Percentiles rank a stretch among this genome's conserved stretches.
phyloP scores from a whole-genome alignment of 2,888 invertebrate species.

The Zaprionus obscuricornis region DNA sequence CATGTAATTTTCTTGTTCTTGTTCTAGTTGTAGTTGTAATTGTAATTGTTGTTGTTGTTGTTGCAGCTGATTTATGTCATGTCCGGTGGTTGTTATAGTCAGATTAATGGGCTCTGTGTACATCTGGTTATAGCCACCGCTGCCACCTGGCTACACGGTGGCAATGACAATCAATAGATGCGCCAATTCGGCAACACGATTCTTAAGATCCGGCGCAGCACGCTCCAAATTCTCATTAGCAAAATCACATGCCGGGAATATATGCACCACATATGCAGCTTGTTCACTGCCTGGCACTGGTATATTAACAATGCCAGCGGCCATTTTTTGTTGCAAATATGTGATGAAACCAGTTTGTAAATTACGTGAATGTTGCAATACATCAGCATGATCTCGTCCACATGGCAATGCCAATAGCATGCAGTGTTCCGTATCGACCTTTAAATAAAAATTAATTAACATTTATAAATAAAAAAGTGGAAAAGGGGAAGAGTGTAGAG shows the following conservation, averaged over 20 bases:
- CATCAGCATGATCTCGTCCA: conserved; percentile 96
- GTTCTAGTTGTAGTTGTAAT: conserved; percentile 9
- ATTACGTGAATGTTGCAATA: conserved; percentile 95
- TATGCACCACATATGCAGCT: conserved; percentile 98
- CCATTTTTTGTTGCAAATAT: conserved; percentile 98
- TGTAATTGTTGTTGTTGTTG: conserved; percentile 17
- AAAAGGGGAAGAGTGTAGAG: background rate
- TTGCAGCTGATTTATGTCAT: conserved; percentile 8
- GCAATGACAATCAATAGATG: conserved; percentile 97
- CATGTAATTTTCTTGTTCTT: no score
- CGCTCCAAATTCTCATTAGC: conserved; percentile 95
- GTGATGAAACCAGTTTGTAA: conserved; percentile 96
- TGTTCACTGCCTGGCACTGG: conserved; percentile 95
- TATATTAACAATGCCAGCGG: conserved; percentile 99
- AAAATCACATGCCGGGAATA: conserved; percentile 99
- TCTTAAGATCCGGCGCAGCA: conserved; percentile 96
- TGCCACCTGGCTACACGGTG: conserved; percentile 87
- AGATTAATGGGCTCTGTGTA: conserved; percentile 4
- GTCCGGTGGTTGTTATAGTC: conserved; percentile 5
- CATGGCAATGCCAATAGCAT: conserved; percentile 97
- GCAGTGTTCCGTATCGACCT: conserved; percentile 98
- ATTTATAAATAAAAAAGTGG: background rate
- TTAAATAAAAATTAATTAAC: no score
- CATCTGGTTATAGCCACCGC: conserved; percentile 18
- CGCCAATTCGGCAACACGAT: conserved; percentile 95